These are phyloP conservation scores for Drosophila malerkotliana DNA, from an alignment of 1,140 invertebrate species.

Conservation along the genomic window DNA sequence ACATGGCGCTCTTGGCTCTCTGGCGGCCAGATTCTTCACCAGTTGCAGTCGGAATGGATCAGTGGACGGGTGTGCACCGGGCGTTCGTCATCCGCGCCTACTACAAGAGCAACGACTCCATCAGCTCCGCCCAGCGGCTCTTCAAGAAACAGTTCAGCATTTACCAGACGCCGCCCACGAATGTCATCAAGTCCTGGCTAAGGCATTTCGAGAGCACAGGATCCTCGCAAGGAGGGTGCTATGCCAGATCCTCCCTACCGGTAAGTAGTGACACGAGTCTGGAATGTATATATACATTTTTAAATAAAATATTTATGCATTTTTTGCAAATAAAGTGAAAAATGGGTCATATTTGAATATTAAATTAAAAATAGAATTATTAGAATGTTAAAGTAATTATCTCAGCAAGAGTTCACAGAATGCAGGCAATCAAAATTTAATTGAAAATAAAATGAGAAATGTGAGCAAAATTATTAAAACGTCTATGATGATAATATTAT, in stretches of 20 bases:
- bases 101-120: constrained; percentile 81
- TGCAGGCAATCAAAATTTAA: no score
- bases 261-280: constrained; percentile 31
- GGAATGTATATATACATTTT: no score
- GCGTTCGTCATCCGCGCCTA: constrained; percentile 78
- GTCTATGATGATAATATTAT: no score
- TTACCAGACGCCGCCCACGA: constrained; percentile 70
- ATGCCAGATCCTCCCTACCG: constrained; percentile 52
- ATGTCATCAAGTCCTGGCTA: constrained; percentile 78
- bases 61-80: constrained; percentile 80
- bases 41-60: constrained; percentile 65
- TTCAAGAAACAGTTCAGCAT: constrained; percentile 79
- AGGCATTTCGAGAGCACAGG: constrained; percentile 76
- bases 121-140: constrained; percentile 67
- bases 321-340: no score
- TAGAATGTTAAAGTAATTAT: no score
- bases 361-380: no score
- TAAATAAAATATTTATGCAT: no score
- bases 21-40: neutral
- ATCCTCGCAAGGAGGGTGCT: constrained; percentile 62
- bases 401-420: no score
- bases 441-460: no score
- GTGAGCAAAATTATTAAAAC: no score
- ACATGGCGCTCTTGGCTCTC: neutral
- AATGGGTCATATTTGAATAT: no score